Conservation (phyloP, 2,888 invertebrate species). For the Patella depressa region DNA sequence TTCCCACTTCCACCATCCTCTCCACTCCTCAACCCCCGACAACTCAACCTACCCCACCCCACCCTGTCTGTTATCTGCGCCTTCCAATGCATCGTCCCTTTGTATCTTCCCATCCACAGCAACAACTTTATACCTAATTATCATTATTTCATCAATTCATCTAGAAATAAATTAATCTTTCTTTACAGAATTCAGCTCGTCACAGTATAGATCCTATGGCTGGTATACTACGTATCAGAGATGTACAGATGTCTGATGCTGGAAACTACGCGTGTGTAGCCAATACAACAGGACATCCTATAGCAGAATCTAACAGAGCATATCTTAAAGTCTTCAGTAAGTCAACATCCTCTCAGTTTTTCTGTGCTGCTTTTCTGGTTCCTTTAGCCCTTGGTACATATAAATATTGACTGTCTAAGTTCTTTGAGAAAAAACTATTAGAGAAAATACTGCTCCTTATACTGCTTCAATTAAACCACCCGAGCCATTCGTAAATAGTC, state of each 20-base stretch:
- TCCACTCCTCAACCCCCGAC: too few species aligned
- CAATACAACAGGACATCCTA: constrained; percentile 77
- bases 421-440: neutral
- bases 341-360: constrained; percentile 37
- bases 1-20: too few species aligned
- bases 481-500: too few species aligned
- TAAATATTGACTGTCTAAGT: neutral
- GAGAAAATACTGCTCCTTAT: too few species aligned
- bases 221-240: constrained; percentile 75
- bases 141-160: too few species aligned
- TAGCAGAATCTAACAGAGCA: constrained; percentile 76
- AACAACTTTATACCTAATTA: too few species aligned
- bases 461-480: too few species aligned
- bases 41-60: too few species aligned
- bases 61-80: too few species aligned
- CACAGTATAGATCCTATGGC: constrained; percentile 69
- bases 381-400: too few species aligned
- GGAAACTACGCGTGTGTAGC: constrained; percentile 81
- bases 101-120: too few species aligned
- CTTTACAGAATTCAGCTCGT: constrained; percentile 49
- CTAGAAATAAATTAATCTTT: neutral
- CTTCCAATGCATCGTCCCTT: too few species aligned
- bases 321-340: constrained; percentile 77
- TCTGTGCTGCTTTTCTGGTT: neutral
- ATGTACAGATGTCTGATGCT: constrained; percentile 75